These are phyloP conservation scores for Tetrao urogallus DNA, from an alignment of 2,113 vertebrate species.

Conservation along the genomic window DNA sequence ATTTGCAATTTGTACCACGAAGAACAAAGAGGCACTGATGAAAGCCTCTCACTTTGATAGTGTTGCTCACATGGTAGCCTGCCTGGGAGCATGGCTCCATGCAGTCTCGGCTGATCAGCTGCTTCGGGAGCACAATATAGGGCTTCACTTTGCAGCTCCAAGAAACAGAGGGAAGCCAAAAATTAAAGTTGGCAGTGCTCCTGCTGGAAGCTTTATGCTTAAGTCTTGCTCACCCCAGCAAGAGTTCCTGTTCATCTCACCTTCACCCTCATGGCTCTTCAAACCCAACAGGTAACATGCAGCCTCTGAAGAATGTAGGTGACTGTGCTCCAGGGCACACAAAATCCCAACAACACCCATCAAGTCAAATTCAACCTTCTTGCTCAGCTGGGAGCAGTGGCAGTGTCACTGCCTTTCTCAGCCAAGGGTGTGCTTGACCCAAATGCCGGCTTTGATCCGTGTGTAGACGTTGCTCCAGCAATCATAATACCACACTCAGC, in stretches of 20 bases:
- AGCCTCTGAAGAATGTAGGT: not conserved
- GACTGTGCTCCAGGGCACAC: not conserved
- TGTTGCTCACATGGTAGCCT: not conserved
- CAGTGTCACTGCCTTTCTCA: not conserved
- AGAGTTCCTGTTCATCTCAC: not conserved
- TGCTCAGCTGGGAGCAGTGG: not conserved
- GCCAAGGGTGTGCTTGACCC: not conserved
- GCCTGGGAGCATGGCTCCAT: not conserved
- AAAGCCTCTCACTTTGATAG: not conserved
- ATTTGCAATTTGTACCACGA: not conserved
- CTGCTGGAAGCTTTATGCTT: not conserved
- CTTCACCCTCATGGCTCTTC: not conserved
- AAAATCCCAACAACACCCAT: not conserved
- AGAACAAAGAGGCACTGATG: constrained; percentile 25
- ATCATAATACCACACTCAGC: constrained; percentile 45
- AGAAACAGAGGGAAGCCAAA: not conserved
- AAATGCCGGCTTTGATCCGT: not conserved
- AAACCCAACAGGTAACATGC: not conserved
- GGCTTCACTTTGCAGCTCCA: not conserved
- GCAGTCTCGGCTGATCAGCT: not conserved
- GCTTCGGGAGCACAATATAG: not conserved
- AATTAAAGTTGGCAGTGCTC: not conserved
- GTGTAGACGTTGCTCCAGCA: constrained; percentile 19
- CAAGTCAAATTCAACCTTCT: fast-evolving
- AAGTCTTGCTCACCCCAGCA: not conserved